Percentiles rank a stretch among this genome's conserved stretches.
Evolutionary conservation across 2,113 vertebrate genomes (phyloP).

Genomic region (Nycticebus coucang): DNA sequence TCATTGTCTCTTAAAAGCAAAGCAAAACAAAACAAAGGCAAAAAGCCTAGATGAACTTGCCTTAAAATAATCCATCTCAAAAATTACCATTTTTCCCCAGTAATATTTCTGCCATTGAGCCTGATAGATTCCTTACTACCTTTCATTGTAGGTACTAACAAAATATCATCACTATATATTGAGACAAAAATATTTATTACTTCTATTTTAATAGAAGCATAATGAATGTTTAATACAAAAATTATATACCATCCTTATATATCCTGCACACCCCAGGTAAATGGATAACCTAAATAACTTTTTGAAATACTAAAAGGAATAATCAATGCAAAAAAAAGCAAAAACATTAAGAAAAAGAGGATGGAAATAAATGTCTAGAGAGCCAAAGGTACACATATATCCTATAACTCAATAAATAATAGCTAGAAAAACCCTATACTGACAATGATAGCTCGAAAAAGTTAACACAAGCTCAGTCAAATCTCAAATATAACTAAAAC

Average conservation of each 20-base stretch:
- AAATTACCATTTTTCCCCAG: neutral
- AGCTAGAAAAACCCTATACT: neutral
- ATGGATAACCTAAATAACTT: neutral
- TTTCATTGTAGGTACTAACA: neutral
- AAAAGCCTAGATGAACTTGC: neutral
- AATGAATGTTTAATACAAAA: neutral
- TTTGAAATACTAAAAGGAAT: slow-evolving; percentile 5
- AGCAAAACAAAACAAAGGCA: slow-evolving; percentile 13
- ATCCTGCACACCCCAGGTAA: neutral
- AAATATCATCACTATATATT: neutral
- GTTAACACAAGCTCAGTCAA: neutral
- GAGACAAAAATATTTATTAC: neutral
- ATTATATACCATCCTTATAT: neutral
- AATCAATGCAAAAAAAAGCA: neutral
- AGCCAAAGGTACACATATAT: neutral
- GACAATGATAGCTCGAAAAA: neutral
- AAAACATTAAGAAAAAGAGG: neutral
- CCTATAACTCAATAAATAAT: slow-evolving; percentile 12
- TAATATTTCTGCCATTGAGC: neutral
- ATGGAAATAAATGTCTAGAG: neutral
- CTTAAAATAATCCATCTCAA: slow-evolving; percentile 2
- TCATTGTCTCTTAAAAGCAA: slow-evolving; percentile 9
- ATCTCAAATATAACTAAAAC: neutral
- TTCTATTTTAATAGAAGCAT: neutral
- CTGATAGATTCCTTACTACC: neutral